These are phyloP conservation scores for Ataeniobius toweri DNA, from an alignment of 2,797 vertebrate species.

Conservation along the genomic window DNA sequence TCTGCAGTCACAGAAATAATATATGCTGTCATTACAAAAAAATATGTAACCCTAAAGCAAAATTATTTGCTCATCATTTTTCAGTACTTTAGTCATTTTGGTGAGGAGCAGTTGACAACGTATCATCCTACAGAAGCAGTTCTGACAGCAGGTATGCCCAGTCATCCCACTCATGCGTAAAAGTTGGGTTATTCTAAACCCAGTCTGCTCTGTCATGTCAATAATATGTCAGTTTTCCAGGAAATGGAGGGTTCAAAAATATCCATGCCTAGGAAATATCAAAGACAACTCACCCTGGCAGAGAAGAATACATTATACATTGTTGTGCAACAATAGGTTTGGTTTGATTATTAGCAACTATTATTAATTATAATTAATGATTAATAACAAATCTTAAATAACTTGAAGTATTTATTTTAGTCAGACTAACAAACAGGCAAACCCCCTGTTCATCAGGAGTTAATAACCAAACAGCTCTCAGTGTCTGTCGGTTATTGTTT, in stretches of 20 bases:
- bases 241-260: conserved; percentile 10
- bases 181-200: conserved; percentile 17
- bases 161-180: not conserved
- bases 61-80: not conserved
- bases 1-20: not conserved
- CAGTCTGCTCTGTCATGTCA: conserved; percentile 7
- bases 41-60: not conserved
- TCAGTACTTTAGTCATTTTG: not conserved
- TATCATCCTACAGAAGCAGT: conserved; percentile 9
- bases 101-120: conserved; percentile 9
- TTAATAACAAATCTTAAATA: too few species aligned
- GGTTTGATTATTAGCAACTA: too few species aligned
- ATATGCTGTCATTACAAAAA: too few species aligned
- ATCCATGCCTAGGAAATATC: conserved; percentile 7
- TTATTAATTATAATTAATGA: too few species aligned
- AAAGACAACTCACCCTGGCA: conserved; percentile 3
- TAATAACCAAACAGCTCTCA: too few species aligned
- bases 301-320: not conserved
- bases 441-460: too few species aligned
- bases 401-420: too few species aligned
- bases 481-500: too few species aligned
- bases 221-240: conserved; percentile 15
- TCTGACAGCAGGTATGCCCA: conserved; percentile 12
- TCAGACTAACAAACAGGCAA: too few species aligned
- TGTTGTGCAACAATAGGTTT: too few species aligned